A percentile compares a stretch with the other conserved stretches of the same genome.
phyloP scores from a whole-genome alignment of 2,888 invertebrate species.

The Synanthedon myopaeformis region DNA sequence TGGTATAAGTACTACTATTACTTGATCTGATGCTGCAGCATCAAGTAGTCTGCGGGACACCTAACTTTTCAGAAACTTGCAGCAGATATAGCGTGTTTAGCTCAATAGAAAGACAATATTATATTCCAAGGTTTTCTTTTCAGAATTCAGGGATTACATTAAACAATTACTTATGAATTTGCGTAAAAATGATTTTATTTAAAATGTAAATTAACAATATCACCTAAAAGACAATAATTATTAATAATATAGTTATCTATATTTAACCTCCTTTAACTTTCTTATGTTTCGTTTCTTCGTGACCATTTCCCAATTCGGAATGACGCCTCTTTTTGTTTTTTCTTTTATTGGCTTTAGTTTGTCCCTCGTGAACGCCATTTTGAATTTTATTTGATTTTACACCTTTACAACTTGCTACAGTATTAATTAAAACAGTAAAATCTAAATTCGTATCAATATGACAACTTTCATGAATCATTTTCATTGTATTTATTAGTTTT shows the following conservation, averaged over 20 bases:
- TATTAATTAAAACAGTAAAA: conserved; percentile 32
- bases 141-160: too few species aligned
- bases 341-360: conserved; percentile 19
- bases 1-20: too few species aligned
- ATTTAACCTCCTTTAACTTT: conserved; percentile 24
- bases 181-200: too few species aligned
- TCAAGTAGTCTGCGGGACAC: too few species aligned
- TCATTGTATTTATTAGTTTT: conserved; percentile 64
- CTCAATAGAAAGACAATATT: too few species aligned
- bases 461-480: conserved; percentile 50
- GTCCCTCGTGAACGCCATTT: conserved; percentile 13
- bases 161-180: too few species aligned
- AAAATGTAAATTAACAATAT: too few species aligned
- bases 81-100: too few species aligned
- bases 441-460: conserved; percentile 38
- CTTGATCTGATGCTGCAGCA: too few species aligned
- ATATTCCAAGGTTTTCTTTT: too few species aligned
- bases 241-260: neutral
- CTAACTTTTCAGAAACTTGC: too few species aligned
- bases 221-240: neutral
- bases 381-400: conserved; percentile 23
- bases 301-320: conserved; percentile 31
- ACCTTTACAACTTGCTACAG: conserved; percentile 33
- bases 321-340: conserved; percentile 50
- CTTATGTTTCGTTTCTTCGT: conserved; percentile 29